Percentiles rank a stretch among this genome's conserved stretches.
Evolutionary conservation across 2,113 vertebrate species (phyloP).

Genomic region (Dendropsophus ebraccatus): DNA sequence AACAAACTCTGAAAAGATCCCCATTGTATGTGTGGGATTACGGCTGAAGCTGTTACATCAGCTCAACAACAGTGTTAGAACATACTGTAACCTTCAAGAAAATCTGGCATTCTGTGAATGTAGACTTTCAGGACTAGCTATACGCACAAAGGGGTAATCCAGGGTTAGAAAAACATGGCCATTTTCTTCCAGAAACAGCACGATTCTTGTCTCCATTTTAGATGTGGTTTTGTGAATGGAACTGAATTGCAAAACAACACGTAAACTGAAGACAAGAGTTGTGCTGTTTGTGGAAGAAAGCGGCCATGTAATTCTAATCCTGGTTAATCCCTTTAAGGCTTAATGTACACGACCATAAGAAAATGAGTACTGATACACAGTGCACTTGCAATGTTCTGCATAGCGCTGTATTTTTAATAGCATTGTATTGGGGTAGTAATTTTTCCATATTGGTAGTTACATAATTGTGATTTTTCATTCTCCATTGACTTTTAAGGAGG

Average conservation of each 20-base stretch:
- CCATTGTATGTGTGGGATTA: neutral
- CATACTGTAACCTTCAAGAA: neutral
- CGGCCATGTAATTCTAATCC: too few species aligned
- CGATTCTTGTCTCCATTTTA: too few species aligned
- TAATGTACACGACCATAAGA: too few species aligned
- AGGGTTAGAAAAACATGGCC: too few species aligned
- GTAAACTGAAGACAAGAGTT: too few species aligned
- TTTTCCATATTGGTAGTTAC: neutral
- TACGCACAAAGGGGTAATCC: too few species aligned
- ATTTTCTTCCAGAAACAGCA: too few species aligned
- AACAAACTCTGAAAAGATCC: neutral
- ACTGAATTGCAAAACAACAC: too few species aligned
- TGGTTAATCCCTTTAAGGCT: too few species aligned
- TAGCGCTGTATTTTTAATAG: neutral
- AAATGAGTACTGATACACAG: neutral
- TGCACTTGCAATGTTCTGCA: neutral
- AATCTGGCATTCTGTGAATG: neutral
- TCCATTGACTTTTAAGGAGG: neutral
- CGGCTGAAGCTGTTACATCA: neutral
- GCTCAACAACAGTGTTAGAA: neutral
- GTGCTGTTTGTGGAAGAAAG: too few species aligned
- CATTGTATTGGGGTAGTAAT: neutral
- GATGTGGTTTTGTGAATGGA: too few species aligned
- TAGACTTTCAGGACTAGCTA: neutral
- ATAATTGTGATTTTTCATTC: neutral